Evolutionary conservation across 2,797 vertebrate genomes (phyloP), one percentile per base, ranked within the genome.

Genomic region (Acestrorhynchus altus): DNA sequence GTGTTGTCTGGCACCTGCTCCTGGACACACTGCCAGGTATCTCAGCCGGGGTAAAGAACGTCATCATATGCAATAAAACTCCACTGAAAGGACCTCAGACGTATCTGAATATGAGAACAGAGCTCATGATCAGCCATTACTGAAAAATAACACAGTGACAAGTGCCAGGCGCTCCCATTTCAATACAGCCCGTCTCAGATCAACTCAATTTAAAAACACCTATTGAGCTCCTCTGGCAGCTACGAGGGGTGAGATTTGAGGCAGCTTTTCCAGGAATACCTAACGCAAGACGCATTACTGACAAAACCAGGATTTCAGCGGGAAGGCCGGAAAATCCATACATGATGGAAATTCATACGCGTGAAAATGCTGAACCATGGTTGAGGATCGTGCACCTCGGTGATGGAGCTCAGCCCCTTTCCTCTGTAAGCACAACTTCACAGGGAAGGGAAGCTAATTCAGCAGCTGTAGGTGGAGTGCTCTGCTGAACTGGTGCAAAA

Each of bases 1-100:
- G 79, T 84, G 73, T 77, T 82, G 84, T 81, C 83, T 83, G 83
- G 84, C 81, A 88, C 83, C 73, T 76, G 81, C 76, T 76, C 54
- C 44, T 51, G 11, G 63, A 72, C 56, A 60, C 42, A 47, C 67
- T 69, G 64, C 67, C 77, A 76, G 75, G 59, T 82, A 79, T 76
- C 76, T 74, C 69, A 72, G 54, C 69, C 66, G 22, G 57, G 46
- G 72, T 75, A 80, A 83, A 82, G 72, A 81, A 78, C 65, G 77
- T 77, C 54, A 83, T 71, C 70, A 35, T 35, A 2, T 74, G 78
- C 67, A 66, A 83, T 82, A 81, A 82, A 85, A 75, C 77, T 6
- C 54, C 59, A 46, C 59, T 72, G 40, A 78, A 78, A 77, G 61
- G 61, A 69, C 73, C 74, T 64, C 66, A 77, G 15, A 69, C n/a